A percentile compares a stretch with the other conserved stretches of the same genome.
These are phyloP conservation scores for Papilio protenor DNA, from an alignment of 2,888 invertebrate genomes.

Conservation along the genomic window DNA sequence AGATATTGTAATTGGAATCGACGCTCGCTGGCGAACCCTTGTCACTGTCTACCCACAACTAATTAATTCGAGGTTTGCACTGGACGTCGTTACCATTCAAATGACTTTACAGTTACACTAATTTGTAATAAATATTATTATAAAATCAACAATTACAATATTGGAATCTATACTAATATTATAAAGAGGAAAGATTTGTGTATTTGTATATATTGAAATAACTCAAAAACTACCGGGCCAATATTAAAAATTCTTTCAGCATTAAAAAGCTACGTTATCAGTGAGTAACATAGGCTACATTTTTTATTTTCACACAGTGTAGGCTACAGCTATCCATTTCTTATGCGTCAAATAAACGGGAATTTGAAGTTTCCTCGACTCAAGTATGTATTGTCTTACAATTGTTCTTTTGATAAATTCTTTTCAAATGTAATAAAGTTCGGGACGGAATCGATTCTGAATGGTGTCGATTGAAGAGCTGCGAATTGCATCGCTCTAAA, in stretches of 20 bases:
- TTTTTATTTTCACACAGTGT: too few species aligned
- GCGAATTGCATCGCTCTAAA: slow-evolving; percentile 10
- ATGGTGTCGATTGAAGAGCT: background rate
- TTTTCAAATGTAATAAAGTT: background rate
- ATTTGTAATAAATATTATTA: background rate
- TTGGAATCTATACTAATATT: background rate
- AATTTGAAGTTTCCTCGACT: background rate
- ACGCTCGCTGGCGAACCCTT: background rate
- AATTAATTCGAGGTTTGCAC: slow-evolving; percentile 5
- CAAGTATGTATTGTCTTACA: background rate
- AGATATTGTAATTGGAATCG: slow-evolving; percentile 2
- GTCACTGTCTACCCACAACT: background rate
- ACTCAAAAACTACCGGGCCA: too few species aligned
- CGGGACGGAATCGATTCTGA: background rate
- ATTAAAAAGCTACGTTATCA: too few species aligned
- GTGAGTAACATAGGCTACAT: too few species aligned
- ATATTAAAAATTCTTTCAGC: too few species aligned
- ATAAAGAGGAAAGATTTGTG: too few species aligned
- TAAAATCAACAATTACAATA: background rate
- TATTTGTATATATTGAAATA: too few species aligned
- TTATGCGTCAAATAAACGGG: too few species aligned
- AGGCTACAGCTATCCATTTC: too few species aligned
- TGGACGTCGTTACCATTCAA: background rate
- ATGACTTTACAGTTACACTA: background rate
- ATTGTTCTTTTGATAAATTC: background rate